These are phyloP conservation scores for Pseudorhombus dupliciocellatus DNA, from an alignment of 2,113 vertebrate genomes.

Conservation along the genomic window DNA sequence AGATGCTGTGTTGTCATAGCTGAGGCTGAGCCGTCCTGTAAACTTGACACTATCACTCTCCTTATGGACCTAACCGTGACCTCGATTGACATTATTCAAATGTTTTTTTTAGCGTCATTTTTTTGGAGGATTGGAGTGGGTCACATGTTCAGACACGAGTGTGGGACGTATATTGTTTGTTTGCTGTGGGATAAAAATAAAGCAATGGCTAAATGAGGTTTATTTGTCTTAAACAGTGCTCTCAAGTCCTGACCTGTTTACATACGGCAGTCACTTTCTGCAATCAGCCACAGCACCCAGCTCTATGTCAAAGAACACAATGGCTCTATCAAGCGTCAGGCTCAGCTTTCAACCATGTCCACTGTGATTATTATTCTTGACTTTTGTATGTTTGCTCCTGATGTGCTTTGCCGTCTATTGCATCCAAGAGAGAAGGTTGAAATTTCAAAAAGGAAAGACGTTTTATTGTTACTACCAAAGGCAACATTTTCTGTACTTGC, in stretches of 20 bases:
- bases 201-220: neutral
- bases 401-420: neutral
- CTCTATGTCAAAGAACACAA: neutral
- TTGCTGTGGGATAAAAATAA: neutral
- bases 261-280: neutral
- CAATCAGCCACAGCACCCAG: neutral
- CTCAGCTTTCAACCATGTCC: neutral
- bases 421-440: no score
- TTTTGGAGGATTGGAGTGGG: no score
- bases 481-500: neutral
- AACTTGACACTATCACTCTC: neutral
- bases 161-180: neutral
- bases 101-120: neutral
- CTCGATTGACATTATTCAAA: neutral
- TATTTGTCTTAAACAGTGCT: neutral
- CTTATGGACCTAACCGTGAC: neutral
- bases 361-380: neutral
- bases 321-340: neutral
- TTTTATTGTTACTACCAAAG: no score
- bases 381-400: neutral
- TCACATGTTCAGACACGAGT: no score
- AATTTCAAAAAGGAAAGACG: no score
- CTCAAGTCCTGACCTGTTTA: neutral
- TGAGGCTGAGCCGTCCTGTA: neutral
- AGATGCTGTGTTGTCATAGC: neutral